Conservation (phyloP, 2,888 invertebrate genomes). For the Mayetiola destructor region DNA sequence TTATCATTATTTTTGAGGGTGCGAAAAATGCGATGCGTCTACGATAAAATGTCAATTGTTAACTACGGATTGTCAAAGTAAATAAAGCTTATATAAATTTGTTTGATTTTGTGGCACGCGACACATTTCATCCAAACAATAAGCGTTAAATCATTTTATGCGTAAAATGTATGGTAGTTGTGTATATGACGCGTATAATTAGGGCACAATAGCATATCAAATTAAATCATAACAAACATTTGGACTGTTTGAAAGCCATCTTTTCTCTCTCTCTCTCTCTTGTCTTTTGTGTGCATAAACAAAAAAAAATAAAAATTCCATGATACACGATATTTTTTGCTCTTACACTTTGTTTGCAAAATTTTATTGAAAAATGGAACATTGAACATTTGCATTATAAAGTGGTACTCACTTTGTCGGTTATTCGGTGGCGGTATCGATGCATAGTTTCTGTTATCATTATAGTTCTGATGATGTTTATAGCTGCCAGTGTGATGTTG, state of each 20-base stretch:
- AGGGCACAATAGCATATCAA: constrained; percentile 23
- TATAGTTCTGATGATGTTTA: background rate
- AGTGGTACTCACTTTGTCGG: background rate
- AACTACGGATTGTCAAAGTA: background rate
- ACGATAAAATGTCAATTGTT: background rate
- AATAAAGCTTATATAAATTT: background rate
- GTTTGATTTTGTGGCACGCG: constrained; percentile 13
- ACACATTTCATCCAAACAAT: constrained; percentile 13
- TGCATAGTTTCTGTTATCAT: constrained; percentile 20
- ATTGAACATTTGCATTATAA: background rate
- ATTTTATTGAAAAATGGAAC: no score
- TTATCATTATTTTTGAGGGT: constrained; percentile 12
- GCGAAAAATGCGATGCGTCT: constrained; percentile 4
- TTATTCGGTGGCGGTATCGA: constrained; percentile 24
- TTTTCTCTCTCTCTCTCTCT: background rate
- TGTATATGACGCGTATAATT: constrained; percentile 25
- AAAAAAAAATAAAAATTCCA: no score
- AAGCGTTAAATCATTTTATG: constrained; percentile 13
- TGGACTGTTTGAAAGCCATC: background rate
- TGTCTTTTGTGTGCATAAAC: no score
- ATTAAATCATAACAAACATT: constrained; percentile 21
- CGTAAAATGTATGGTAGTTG: constrained; percentile 11
- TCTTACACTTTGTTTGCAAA: no score
- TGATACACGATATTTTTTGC: no score
- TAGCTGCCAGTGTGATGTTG: constrained; percentile 38